Conservation (phyloP, 2,113 vertebrate species). For the Elanus axillaris region DNA sequence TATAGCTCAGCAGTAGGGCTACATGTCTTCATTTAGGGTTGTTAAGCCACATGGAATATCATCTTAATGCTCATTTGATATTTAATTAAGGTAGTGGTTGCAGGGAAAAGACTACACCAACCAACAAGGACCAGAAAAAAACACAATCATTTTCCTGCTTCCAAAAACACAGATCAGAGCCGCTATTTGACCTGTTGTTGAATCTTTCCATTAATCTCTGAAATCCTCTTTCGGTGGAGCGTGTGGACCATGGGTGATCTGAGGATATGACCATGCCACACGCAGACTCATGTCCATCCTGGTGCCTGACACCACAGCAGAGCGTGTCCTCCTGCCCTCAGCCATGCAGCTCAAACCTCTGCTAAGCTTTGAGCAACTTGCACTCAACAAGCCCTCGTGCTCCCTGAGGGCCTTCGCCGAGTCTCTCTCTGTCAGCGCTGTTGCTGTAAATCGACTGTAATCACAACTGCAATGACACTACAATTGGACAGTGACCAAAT, state of each 20-base stretch:
- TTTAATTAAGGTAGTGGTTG: neutral
- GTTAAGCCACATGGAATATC: slow-evolving; percentile 32
- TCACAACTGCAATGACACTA: neutral
- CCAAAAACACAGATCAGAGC: neutral
- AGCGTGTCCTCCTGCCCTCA: neutral
- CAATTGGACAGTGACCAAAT: neutral
- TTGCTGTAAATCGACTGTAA: neutral
- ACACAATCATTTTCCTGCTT: neutral
- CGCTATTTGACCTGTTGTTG: neutral
- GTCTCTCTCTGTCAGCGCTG: fast-evolving
- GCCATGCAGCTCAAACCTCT: neutral
- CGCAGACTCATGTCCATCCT: fast-evolving
- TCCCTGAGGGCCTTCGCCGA: fast-evolving
- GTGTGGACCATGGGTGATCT: fast-evolving
- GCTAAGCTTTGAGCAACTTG: neutral
- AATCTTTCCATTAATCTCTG: neutral
- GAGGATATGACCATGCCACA: fast-evolving
- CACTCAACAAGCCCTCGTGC: neutral
- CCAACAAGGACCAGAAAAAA: neutral
- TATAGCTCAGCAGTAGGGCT: slow-evolving; percentile 46
- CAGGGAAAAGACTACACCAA: neutral
- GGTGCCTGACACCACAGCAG: fast-evolving
- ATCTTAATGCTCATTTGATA: slow-evolving; percentile 36
- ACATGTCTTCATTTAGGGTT: slow-evolving; percentile 31
- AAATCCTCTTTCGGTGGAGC: fast-evolving